These are phyloP conservation scores for Misgurnus anguillicaudatus DNA, from an alignment of 2,113 vertebrate species.

Conservation along the genomic window DNA sequence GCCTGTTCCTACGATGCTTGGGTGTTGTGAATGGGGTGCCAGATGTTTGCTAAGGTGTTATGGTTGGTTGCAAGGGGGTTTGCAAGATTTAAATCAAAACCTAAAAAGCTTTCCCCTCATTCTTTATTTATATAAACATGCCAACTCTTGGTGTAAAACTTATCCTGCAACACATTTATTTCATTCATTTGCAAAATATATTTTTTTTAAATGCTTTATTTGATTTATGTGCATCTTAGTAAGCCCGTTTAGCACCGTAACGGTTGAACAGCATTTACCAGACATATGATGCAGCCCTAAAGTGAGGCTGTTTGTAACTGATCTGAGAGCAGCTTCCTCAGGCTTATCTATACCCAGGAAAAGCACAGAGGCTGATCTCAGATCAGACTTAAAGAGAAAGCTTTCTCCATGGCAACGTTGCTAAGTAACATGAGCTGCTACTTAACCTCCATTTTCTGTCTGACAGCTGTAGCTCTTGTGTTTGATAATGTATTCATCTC, in stretches of 20 bases:
- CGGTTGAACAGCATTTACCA: too few relatives aligned
- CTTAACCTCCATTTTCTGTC: conserved; percentile 60
- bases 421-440: conserved; percentile 77
- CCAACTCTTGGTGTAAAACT: background rate
- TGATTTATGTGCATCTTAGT: too few relatives aligned
- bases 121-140: background rate
- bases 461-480: conserved; percentile 69
- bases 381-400: conserved; percentile 23
- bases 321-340: background rate
- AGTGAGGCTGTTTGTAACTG: background rate
- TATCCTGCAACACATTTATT: background rate
- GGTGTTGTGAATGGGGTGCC: too few relatives aligned
- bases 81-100: background rate
- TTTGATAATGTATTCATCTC: conserved; percentile 50
- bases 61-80: background rate
- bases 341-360: background rate
- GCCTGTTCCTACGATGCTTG: background rate
- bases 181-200: too few relatives aligned
- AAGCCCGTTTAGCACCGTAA: background rate
- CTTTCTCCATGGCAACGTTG: conserved; percentile 57
- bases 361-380: conserved; percentile 17
- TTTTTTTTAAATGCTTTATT: too few relatives aligned
- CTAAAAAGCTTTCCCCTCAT: too few relatives aligned
- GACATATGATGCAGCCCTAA: background rate
- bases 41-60: background rate